phyloP scores from a whole-genome alignment of 2,888 invertebrate species.

The Agrilus mali region DNA sequence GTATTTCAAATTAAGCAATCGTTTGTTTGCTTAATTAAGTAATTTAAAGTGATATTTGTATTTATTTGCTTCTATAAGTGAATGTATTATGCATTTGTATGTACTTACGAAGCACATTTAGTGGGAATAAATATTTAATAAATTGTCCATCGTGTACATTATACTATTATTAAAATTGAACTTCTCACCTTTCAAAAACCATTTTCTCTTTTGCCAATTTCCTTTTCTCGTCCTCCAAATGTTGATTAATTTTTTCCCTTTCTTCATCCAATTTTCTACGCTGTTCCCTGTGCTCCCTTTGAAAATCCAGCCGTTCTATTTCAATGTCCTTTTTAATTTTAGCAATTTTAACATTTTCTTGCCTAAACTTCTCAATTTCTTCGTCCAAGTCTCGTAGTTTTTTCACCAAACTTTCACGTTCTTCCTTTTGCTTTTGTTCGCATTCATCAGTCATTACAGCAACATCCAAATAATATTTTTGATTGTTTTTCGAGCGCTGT shows the following conservation, averaged over 20 bases:
- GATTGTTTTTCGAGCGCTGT: slow-evolving; percentile 2
- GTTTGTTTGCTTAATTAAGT: no score
- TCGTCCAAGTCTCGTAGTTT: slow-evolving; percentile 53
- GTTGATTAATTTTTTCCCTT: slow-evolving; percentile 46
- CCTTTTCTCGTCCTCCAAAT: slow-evolving; percentile 48
- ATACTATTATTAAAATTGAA: background rate
- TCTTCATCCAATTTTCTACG: slow-evolving; percentile 50
- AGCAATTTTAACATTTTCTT: slow-evolving; percentile 38
- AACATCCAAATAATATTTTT: background rate
- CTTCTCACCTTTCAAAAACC: slow-evolving; percentile 28
- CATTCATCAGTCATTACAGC: no score
- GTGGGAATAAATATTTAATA: no score
- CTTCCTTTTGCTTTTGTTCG: background rate
- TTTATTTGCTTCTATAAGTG: no score
- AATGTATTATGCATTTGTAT: no score
- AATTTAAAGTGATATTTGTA: no score
- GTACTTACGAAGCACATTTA: no score
- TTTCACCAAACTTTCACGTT: slow-evolving; percentile 30
- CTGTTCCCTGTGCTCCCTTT: slow-evolving; percentile 38
- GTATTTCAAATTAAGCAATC: no score
- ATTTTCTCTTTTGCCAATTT: slow-evolving; percentile 49
- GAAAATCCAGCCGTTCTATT: slow-evolving; percentile 40
- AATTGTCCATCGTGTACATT: no score
- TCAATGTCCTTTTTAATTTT: slow-evolving; percentile 30
- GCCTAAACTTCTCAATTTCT: slow-evolving; percentile 44